Evolutionary conservation across 1,140 invertebrate genomes (phyloP), one percentile per base, ranked within the genome.

Genomic region (Cyphomyrmex costatus): DNA sequence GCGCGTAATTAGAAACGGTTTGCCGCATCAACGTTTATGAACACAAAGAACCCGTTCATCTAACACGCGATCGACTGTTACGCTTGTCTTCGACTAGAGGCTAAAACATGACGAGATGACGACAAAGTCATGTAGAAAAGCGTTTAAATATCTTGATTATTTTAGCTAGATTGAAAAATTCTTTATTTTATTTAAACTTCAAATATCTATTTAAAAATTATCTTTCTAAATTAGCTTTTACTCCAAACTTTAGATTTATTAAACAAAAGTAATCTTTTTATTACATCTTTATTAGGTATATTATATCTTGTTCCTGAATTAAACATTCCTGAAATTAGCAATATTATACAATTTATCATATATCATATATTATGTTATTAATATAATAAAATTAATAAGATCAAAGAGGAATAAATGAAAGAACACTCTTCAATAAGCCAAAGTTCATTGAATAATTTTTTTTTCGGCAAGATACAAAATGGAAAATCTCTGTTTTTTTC

Each of bases 1-100:
- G 73, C 61, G 58, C 61, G 70, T 86, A 78, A 90, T 90, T 88
- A 88, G 87, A 86, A 71, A 60, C 74, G 53, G 74, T 71, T 85
- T 86, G 85, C 65, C 53, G 49, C 82, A 56, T 33, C 21, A 51
- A 71, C 53, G 49, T 82, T 80, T 61, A 85, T 51, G 53, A 83
- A 83, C 79, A 83, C 68, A 83, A 83, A 83, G 79, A 73, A 83
- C 53, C 27, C 79, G 79, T 83, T 83, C 79, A 83, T 83, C 51
- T 71, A 73, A 82, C 36, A n/a, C 24, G 56, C 36, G 36, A 83
- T 83, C 51, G 63, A 46, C 49, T 71, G 66, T 82, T 82, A 82
- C 53, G 12, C 53, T 73, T 4, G 56, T 60, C 68, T 83, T 33
- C 21, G 27, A 42, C 33, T n/a, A 51, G 56, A 74, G 56, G 53